Conservation (phyloP, 1,140 invertebrate species). For the Heliconius melpomene region DNA sequence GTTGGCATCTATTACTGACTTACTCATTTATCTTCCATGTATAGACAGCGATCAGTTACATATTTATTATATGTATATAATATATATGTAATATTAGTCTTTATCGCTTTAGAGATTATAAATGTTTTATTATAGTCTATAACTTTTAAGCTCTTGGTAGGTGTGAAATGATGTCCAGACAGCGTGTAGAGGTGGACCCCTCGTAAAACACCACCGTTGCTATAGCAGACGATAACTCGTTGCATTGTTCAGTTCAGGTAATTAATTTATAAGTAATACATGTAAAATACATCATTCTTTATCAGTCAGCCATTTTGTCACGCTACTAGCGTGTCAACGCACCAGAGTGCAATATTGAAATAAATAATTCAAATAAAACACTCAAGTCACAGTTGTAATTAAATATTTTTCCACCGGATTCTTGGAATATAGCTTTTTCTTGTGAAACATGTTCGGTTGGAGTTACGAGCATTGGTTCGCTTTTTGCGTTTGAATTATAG, state of each 20-base stretch:
- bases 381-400: slow-evolving; percentile 22
- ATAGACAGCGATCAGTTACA: no score
- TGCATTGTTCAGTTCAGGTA: slow-evolving; percentile 16
- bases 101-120: no score
- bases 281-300: neutral
- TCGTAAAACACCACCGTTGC: neutral
- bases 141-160: neutral
- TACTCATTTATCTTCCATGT: no score
- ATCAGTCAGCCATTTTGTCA: neutral
- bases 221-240: neutral
- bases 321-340: neutral
- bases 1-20: no score
- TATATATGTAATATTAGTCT: no score
- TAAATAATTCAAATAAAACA: slow-evolving; percentile 11
- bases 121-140: no score
- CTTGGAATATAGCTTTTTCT: slow-evolving; percentile 33
- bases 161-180: neutral
- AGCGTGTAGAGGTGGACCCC: neutral
- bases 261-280: slow-evolving; percentile 18
- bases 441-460: slow-evolving; percentile 22
- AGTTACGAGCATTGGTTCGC: slow-evolving; percentile 23
- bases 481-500: slow-evolving; percentile 31
- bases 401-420: slow-evolving; percentile 33
- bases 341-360: slow-evolving; percentile 21
- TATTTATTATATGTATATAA: no score